A percentile compares a stretch with the other conserved stretches of the same genome.
Conservation (phyloP, 1,140 invertebrate genomes). For the Pygmarrhopalites habei region DNA sequence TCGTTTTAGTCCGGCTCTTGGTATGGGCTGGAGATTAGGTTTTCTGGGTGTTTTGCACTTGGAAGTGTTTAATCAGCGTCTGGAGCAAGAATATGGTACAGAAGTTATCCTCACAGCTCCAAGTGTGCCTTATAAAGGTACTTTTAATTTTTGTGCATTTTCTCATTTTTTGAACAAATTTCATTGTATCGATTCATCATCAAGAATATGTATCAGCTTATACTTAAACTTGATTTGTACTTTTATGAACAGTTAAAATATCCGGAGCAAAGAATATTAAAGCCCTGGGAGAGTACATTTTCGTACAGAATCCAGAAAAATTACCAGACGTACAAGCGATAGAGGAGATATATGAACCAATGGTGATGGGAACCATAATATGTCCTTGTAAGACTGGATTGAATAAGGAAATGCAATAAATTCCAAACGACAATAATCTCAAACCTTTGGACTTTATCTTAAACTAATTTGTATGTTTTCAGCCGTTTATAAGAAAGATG, state of each 20-base stretch:
- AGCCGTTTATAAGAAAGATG: conserved; percentile 61
- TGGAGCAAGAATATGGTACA: conserved; percentile 87
- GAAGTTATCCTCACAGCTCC: conserved; percentile 86
- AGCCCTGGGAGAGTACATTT: conserved; percentile 59
- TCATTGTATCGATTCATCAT: no score
- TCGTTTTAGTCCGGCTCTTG: conserved; percentile 69
- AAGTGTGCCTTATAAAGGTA: conserved; percentile 85
- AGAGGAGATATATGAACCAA: conserved; percentile 74
- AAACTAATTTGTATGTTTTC: conserved; percentile 39
- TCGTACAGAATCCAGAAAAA: conserved; percentile 75
- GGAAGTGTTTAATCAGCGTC: conserved; percentile 88
- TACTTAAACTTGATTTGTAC: conserved; percentile 5
- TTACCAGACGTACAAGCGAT: conserved; percentile 64
- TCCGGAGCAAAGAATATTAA: conserved; percentile 59
- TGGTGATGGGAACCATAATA: conserved; percentile 82
- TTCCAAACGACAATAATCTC: not conserved
- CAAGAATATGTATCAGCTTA: no score
- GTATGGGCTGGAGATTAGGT: conserved; percentile 86
- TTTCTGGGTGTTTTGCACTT: conserved; percentile 92
- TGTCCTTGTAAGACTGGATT: conserved; percentile 59
- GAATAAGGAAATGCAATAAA: no score
- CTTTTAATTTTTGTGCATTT: no score
- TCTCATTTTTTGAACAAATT: no score
- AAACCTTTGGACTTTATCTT: no score
- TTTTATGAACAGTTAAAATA: conserved; percentile 55